These are phyloP conservation scores for Himalopsyche japonica DNA, from an alignment of 2,888 invertebrate genomes.

Conservation along the genomic window DNA sequence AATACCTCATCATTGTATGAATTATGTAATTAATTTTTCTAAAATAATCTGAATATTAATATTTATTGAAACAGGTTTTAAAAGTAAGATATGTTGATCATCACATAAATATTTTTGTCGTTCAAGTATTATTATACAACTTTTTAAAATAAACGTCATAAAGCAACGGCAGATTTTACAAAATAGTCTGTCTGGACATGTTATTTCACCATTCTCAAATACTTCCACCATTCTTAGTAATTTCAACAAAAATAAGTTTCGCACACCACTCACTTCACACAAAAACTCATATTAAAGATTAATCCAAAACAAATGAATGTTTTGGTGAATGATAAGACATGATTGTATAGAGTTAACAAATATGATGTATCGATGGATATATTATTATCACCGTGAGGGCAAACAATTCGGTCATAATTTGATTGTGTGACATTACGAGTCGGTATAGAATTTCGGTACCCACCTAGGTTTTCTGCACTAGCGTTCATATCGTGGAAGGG, in stretches of 20 bases:
- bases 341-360: background rate
- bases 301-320: background rate
- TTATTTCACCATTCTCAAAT: background rate
- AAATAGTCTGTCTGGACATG: too few species aligned
- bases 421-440: background rate
- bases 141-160: background rate
- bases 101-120: too few species aligned
- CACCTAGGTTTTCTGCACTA: conserved; percentile 76
- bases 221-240: background rate
- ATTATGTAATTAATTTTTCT: too few species aligned
- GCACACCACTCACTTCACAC: background rate
- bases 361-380: background rate
- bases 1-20: too few species aligned
- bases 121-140: too few species aligned
- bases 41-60: too few species aligned
- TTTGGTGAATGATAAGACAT: background rate
- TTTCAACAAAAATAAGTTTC: background rate
- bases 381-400: background rate
- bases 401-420: background rate
- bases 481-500: conserved; percentile 74
- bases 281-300: background rate
- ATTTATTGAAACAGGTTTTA: too few species aligned
- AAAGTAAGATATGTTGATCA: too few species aligned
- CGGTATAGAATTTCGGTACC: conserved; percentile 5
- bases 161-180: background rate